These are phyloP conservation scores for Arothron firmamentum DNA, from an alignment of 2,113 vertebrate species.

Conservation along the genomic window DNA sequence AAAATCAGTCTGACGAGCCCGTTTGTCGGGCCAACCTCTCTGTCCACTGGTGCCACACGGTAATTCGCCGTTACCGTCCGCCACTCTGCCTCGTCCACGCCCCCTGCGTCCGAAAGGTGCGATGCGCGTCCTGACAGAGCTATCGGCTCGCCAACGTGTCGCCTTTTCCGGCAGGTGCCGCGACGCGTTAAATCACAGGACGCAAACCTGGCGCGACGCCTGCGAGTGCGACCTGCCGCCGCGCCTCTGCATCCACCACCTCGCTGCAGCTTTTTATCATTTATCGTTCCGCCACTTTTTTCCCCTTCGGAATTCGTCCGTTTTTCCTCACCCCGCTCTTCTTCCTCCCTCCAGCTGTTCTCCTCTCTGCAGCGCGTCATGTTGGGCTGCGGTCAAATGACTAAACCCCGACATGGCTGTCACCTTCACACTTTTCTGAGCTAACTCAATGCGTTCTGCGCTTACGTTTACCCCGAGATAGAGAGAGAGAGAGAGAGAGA, in stretches of 20 bases:
- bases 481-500: slow-evolving; percentile 1
- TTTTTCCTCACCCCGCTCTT: not conserved
- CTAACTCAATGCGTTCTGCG: slow-evolving; percentile 17
- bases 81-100: slow-evolving; percentile 26
- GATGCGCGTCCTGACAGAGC: slow-evolving; percentile 37
- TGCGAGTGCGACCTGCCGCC: slow-evolving; percentile 41
- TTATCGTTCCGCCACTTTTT: not conserved
- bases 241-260: not conserved
- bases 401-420: slow-evolving; percentile 39
- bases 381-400: slow-evolving; percentile 38
- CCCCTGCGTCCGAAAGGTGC: slow-evolving; percentile 19
- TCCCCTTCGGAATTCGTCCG: no score
- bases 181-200: slow-evolving; percentile 29
- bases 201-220: slow-evolving; percentile 43
- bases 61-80: no score
- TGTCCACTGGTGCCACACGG: no score
- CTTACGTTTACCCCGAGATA: slow-evolving; percentile 22
- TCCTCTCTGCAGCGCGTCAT: slow-evolving; percentile 15
- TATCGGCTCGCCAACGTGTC: slow-evolving; percentile 47
- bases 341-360: slow-evolving; percentile 8
- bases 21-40: no score
- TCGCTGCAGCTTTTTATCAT: no score
- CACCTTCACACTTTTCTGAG: slow-evolving; percentile 49
- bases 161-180: slow-evolving; percentile 52
- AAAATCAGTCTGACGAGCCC: no score